Conservation (phyloP, 2,113 vertebrate genomes). For the Poecile atricapillus region DNA sequence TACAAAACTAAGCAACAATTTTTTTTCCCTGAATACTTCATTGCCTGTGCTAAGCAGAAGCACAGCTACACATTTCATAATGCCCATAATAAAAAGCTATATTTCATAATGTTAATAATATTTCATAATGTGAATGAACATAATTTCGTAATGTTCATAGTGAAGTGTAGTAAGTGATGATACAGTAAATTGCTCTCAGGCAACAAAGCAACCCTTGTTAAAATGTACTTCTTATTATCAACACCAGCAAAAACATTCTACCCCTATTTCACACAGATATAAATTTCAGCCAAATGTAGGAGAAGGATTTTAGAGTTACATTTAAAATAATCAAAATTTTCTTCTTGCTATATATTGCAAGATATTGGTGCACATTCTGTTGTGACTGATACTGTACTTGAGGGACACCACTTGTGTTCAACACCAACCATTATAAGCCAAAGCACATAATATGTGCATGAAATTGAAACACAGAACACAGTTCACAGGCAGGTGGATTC, state of each 20-base stretch:
- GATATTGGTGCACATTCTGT: no score
- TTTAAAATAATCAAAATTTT: not conserved
- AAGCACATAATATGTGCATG: not conserved
- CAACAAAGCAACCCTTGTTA: not conserved
- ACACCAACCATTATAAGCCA: not conserved
- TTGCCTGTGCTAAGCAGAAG: not conserved
- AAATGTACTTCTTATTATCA: not conserved
- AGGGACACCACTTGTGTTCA: not conserved
- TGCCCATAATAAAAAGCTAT: not conserved
- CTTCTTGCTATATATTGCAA: not conserved
- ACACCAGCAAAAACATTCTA: not conserved
- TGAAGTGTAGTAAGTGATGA: not conserved
- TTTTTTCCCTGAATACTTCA: not conserved
- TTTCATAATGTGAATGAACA: not conserved
- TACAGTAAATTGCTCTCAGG: not conserved
- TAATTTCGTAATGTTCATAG: not conserved
- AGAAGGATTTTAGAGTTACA: not conserved
- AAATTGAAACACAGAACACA: not conserved
- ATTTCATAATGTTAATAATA: not conserved
- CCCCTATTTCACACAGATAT: not conserved
- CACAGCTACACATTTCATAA: not conserved
- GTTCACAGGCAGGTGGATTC: not conserved
- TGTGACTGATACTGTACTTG: not conserved
- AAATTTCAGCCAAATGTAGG: not conserved
- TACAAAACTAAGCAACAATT: not conserved